Percentiles rank a stretch among this genome's conserved stretches.
phyloP scores from a whole-genome alignment of 2,888 invertebrate species.

The Drosophila prostipennis region DNA sequence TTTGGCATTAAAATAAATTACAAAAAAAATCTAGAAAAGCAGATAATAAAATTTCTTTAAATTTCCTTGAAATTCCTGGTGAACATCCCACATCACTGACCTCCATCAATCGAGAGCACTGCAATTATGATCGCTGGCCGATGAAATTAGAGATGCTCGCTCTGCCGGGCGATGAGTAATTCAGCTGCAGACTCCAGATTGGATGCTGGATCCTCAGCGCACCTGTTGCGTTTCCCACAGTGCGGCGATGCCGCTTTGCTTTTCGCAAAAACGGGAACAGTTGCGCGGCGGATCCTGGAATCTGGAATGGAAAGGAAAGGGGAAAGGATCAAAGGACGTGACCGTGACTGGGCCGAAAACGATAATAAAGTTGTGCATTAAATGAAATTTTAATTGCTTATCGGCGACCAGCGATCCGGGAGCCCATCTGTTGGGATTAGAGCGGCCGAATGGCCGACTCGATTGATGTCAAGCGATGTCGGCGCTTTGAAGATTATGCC shows the following conservation, averaged over 20 bases:
- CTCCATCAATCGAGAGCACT: slow-evolving; percentile 35
- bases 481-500: slow-evolving; percentile 74
- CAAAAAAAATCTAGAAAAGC: background rate
- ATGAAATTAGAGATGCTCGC: slow-evolving; percentile 58
- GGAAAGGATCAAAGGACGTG: slow-evolving; percentile 73
- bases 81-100: slow-evolving; percentile 33
- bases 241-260: slow-evolving; percentile 42
- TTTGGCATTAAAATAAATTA: no score
- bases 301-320: background rate
- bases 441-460: slow-evolving; percentile 43
- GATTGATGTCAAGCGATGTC: slow-evolving; percentile 75
- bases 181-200: slow-evolving; percentile 8
- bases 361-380: slow-evolving; percentile 76
- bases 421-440: slow-evolving; percentile 69
- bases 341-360: slow-evolving; percentile 57
- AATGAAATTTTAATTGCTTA: slow-evolving; percentile 76
- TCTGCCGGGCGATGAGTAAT: slow-evolving; percentile 20
- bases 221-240: slow-evolving; percentile 82
- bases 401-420: slow-evolving; percentile 48
- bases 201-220: slow-evolving; percentile 42
- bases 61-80: background rate
- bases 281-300: slow-evolving; percentile 33
- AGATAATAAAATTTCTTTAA: background rate
- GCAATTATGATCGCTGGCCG: slow-evolving; percentile 62
- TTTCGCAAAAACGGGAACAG: slow-evolving; percentile 33